phyloP scores from a whole-genome alignment of 30 jellyfish, hydroid and myxozoan genomes.

The Aurelia sp. region DNA sequence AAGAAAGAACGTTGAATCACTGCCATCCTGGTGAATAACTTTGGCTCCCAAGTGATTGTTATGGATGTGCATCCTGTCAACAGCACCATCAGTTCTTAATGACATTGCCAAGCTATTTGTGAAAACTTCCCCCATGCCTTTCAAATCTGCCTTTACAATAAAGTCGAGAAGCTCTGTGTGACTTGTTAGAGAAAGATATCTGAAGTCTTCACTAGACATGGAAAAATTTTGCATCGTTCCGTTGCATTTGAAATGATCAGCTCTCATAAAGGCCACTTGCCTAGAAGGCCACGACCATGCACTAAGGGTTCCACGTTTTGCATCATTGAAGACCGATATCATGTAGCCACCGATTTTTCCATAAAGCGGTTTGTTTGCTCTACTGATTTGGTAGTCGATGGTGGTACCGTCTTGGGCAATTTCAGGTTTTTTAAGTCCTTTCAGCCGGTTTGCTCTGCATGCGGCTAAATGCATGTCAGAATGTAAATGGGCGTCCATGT shows the following conservation, averaged over 20 bases:
- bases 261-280: conserved; percentile 27
- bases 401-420: conserved; percentile 29
- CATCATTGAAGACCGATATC: conserved; percentile 33
- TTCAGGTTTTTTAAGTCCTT: conserved; percentile 1
- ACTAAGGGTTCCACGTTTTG: conserved; percentile 51
- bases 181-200: conserved; percentile 14
- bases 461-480: conserved; percentile 20
- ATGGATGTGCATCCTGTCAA: conserved; percentile 35
- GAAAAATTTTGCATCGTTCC: too few relatives aligned
- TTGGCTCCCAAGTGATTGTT: conserved; percentile 23
- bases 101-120: conserved; percentile 6
- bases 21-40: conserved; percentile 48
- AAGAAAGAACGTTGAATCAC: conserved; percentile 14
- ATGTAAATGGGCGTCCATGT: conserved; percentile 22
- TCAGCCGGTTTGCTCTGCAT: conserved; percentile 31
- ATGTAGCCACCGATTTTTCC: conserved; percentile 26
- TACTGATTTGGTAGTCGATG: conserved; percentile 23
- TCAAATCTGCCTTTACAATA: conserved; percentile 8
- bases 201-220: conserved; percentile 3
- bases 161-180: conserved; percentile 47
- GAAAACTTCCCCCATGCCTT: not conserved
- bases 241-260: conserved; percentile 16
- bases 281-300: conserved; percentile 56
- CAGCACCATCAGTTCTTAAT: conserved; percentile 51
- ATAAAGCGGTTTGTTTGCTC: conserved; percentile 4